phyloP scores from a whole-genome alignment of 1,140 invertebrate species.

The Neodiprion lecontei region DNA sequence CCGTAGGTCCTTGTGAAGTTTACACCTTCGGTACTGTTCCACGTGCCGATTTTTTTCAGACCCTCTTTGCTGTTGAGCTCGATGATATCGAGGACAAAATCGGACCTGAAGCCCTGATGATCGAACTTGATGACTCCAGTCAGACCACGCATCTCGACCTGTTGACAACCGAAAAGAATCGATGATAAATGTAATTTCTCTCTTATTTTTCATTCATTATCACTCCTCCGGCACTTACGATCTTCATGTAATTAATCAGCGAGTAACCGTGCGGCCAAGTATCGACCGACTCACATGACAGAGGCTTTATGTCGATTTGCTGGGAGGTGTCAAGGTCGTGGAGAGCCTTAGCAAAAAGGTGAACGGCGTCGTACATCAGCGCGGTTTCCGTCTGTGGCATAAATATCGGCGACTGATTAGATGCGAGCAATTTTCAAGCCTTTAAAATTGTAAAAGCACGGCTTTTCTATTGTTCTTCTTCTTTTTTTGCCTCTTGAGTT shows the following conservation, averaged over 20 bases:
- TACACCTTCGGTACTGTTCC: conserved; percentile 87
- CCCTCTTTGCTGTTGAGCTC: conserved; percentile 82
- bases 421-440: no score
- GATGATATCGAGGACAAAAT: conserved; percentile 90
- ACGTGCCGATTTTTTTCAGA: conserved; percentile 83
- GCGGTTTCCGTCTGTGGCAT: conserved; percentile 88
- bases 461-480: no score
- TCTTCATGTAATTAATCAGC: conserved; percentile 97
- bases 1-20: conserved; percentile 90
- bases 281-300: conserved; percentile 89
- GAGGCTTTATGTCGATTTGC: conserved; percentile 84
- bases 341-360: conserved; percentile 91
- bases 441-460: no score
- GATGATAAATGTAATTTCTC: conserved; percentile 14
- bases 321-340: conserved; percentile 90
- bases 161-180: conserved; percentile 34
- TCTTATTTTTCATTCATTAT: not conserved
- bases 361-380: conserved; percentile 94
- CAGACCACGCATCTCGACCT: conserved; percentile 91
- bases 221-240: conserved; percentile 69
- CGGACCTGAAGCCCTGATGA: conserved; percentile 89
- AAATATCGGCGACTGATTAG: conserved; percentile 20
- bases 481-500: no score
- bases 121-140: conserved; percentile 95
- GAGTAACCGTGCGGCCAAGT: conserved; percentile 95